These are phyloP conservation scores for Takifugu rubripes DNA, from an alignment of 2,797 vertebrate genomes.

Conservation along the genomic window DNA sequence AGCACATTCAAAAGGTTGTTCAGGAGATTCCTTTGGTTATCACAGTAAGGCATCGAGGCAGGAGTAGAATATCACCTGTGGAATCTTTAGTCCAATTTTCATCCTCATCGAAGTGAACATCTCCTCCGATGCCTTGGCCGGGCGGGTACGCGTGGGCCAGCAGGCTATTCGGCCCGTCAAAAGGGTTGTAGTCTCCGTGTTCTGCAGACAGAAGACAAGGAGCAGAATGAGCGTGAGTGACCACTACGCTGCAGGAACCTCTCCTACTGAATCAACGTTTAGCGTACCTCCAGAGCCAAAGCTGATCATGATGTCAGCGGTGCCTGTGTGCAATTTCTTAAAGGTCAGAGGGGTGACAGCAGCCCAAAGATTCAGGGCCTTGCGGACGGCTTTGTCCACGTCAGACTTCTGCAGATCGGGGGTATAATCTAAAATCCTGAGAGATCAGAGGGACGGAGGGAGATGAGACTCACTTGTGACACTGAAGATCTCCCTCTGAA, in stretches of 20 bases:
- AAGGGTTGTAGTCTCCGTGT: conserved; percentile 92
- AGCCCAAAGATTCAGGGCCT: conserved; percentile 89
- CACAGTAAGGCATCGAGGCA: background rate
- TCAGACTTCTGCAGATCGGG: conserved; percentile 82
- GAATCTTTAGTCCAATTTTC: conserved; percentile 89
- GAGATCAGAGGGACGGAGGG: conserved; percentile 3
- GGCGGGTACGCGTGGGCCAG: conserved; percentile 95
- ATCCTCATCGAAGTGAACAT: conserved; percentile 97
- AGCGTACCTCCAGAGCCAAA: conserved; percentile 85
- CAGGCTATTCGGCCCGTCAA: conserved; percentile 90
- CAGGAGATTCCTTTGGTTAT: background rate
- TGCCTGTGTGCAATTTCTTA: conserved; percentile 79
- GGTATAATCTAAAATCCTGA: conserved; percentile 93
- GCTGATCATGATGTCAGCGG: conserved; percentile 94
- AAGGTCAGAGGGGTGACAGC: conserved; percentile 90
- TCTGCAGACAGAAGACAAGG: conserved; percentile 70
- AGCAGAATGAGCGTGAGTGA: no score
- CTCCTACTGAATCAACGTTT: background rate
- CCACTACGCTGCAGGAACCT: background rate
- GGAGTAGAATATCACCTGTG: conserved; percentile 66
- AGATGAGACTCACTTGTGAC: background rate
- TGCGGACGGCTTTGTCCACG: conserved; percentile 84
- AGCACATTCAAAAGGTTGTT: conserved; percentile 1
- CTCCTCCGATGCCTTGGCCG: conserved; percentile 86
- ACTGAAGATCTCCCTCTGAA: background rate